A percentile compares a stretch with the other conserved stretches of the same genome.
Evolutionary conservation across 2,888 invertebrate genomes (phyloP).

Genomic region (Phyllotreta cruciferae): DNA sequence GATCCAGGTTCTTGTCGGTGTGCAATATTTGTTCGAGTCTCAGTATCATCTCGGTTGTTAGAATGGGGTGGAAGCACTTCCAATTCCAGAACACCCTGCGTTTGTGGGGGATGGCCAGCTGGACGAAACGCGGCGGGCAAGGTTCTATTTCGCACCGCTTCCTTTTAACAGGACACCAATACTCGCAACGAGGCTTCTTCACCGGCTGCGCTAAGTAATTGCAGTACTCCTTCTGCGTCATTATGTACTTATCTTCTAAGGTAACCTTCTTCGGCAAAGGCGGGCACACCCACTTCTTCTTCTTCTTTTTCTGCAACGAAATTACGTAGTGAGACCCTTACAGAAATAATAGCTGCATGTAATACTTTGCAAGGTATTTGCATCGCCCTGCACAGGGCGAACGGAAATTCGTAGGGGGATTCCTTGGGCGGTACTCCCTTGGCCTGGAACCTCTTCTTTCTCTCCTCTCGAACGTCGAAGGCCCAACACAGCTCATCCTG

Average conservation of each 20-base stretch:
- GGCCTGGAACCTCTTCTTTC: constrained; percentile 30
- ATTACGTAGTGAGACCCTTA: no score
- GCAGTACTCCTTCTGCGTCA: constrained; percentile 14
- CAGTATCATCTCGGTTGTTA: constrained; percentile 48
- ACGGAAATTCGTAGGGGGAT: constrained; percentile 38
- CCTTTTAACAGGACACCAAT: constrained; percentile 31
- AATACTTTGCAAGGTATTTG: constrained; percentile 4
- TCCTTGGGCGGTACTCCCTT: constrained; percentile 32
- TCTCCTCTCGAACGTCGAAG: constrained; percentile 32
- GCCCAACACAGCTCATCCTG: constrained; percentile 40
- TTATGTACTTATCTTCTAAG: constrained; percentile 5
- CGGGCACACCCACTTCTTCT: not conserved
- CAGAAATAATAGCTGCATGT: no score
- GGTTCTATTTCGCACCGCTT: constrained; percentile 45
- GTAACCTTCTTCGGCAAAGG: constrained; percentile 5
- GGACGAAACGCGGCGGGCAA: constrained; percentile 51
- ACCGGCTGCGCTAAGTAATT: constrained; percentile 7
- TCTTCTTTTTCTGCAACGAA: constrained; percentile 4
- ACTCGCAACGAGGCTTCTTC: not conserved
- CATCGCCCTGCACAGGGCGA: constrained; percentile 35
- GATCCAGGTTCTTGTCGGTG: constrained; percentile 51
- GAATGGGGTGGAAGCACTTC: constrained; percentile 46
- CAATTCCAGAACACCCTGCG: constrained; percentile 49
- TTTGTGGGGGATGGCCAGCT: constrained; percentile 52
- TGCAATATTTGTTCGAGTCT: constrained; percentile 51